Conservation (phyloP, 2,113 vertebrate species). For the Alosa alosa region DNA sequence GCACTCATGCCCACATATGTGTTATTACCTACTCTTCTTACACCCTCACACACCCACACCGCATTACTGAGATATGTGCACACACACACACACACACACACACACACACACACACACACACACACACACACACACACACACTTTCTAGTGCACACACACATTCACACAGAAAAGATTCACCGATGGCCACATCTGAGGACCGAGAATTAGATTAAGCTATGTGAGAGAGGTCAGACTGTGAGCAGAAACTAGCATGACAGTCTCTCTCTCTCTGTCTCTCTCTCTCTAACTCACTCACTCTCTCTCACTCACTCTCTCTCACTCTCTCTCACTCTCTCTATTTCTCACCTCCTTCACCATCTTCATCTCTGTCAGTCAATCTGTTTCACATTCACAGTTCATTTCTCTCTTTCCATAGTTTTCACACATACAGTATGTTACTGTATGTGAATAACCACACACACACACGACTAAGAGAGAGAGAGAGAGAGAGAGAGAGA, state of each 20-base stretch:
- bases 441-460: too few species aligned
- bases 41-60: neutral
- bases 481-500: neutral
- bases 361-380: too few species aligned
- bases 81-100: slow-evolving; percentile 2
- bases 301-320: slow-evolving; percentile 15
- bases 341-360: neutral
- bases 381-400: too few species aligned
- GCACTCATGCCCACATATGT: neutral
- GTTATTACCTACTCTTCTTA: neutral
- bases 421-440: too few species aligned
- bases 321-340: neutral
- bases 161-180: neutral
- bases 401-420: too few species aligned
- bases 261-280: neutral
- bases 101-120: neutral
- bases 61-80: neutral
- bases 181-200: too few species aligned
- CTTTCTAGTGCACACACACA: neutral
- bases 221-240: slow-evolving; percentile 19
- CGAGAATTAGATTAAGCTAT: too few species aligned
- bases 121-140: slow-evolving; percentile 14
- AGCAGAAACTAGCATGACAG: neutral
- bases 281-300: neutral
- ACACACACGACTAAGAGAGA: neutral